phyloP scores from a whole-genome alignment of 2,113 vertebrate genomes.

The Ariopsis seemanni region DNA sequence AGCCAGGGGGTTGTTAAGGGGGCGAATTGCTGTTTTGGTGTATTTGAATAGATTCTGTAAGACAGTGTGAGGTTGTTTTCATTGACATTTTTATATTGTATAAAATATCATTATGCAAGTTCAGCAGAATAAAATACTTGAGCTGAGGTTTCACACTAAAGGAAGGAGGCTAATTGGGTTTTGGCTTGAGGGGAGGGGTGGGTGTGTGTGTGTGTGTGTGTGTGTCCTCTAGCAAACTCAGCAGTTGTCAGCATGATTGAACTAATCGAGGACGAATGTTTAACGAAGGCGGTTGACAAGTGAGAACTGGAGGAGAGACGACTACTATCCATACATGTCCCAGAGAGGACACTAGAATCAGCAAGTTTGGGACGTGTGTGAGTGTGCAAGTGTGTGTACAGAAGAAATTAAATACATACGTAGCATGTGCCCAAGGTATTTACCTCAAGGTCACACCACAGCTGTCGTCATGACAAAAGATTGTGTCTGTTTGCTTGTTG shows the following conservation, averaged over 20 bases:
- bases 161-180: conserved; percentile 18
- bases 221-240: conserved; percentile 50
- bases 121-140: background rate
- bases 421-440: background rate
- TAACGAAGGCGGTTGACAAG: conserved; percentile 45
- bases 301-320: conserved; percentile 12
- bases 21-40: background rate
- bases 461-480: background rate
- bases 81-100: background rate
- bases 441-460: conserved; percentile 20
- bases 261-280: conserved; percentile 53
- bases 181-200: background rate
- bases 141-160: background rate
- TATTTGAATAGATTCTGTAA: background rate
- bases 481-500: background rate
- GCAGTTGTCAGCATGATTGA: conserved; percentile 51
- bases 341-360: background rate
- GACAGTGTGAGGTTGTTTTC: background rate
- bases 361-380: background rate
- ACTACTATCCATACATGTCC: background rate
- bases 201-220: background rate
- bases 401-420: background rate
- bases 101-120: background rate
- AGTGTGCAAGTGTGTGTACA: background rate
- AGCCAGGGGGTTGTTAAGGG: background rate